phyloP scores from a whole-genome alignment of 2,797 vertebrate genomes.

The Champsocephalus gunnari region DNA sequence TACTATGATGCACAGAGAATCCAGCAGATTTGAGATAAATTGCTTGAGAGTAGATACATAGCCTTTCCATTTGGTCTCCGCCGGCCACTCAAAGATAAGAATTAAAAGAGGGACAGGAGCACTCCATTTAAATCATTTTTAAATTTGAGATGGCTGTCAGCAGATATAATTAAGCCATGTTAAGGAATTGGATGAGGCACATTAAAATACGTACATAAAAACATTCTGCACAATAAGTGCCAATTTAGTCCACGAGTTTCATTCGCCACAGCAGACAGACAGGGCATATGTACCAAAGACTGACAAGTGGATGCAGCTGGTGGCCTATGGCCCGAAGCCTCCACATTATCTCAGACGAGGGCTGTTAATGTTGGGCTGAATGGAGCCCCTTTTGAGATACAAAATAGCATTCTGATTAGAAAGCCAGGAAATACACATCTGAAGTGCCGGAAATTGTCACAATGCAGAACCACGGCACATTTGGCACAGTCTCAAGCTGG shows the following conservation, averaged over 20 bases:
- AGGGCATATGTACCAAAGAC: constrained; percentile 83
- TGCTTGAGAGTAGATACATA: constrained; percentile 57
- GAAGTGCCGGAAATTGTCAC: constrained; percentile 88
- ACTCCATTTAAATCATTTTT: constrained; percentile 60
- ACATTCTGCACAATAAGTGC: constrained; percentile 76
- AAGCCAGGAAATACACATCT: constrained; percentile 86
- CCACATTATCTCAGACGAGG: constrained; percentile 83
- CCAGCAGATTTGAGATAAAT: constrained; percentile 69
- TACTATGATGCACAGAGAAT: constrained; percentile 73
- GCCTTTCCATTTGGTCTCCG: constrained; percentile 52
- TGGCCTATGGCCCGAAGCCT: constrained; percentile 83
- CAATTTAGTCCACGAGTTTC: constrained; percentile 77
- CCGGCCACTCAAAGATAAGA: constrained; percentile 60
- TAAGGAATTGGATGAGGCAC: constrained; percentile 78
- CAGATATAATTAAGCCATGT: constrained; percentile 76
- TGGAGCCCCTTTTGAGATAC: constrained; percentile 84
- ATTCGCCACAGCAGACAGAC: constrained; percentile 77
- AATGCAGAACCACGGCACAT: constrained; percentile 82
- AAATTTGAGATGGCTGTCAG: constrained; percentile 63
- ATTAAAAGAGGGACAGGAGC: constrained; percentile 57
- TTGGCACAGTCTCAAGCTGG: constrained; percentile 84
- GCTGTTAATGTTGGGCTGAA: constrained; percentile 82
- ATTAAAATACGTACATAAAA: constrained; percentile 78
- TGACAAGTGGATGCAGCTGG: constrained; percentile 89
- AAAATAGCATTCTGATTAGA: constrained; percentile 89